phyloP scores from a whole-genome alignment of 2,888 invertebrate genomes.

The Hydrotaea diabolus region DNA sequence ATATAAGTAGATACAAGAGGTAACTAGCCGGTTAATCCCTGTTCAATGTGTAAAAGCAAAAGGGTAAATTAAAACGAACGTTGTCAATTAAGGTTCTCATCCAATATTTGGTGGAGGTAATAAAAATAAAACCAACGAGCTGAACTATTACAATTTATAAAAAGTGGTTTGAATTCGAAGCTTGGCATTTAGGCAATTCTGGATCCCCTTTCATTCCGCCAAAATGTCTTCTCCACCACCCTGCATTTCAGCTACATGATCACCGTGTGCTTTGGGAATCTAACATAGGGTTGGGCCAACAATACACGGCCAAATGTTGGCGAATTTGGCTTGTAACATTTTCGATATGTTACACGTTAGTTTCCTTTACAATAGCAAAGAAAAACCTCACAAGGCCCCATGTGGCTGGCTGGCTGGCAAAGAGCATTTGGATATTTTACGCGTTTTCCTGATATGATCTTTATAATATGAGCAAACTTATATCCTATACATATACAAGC shows the following conservation, averaged over 20 bases:
- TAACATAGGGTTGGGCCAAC: conserved; percentile 27
- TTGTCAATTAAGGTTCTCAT: too few species aligned
- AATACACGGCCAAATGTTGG: conserved; percentile 11
- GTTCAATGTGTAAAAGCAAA: too few species aligned
- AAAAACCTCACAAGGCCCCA: neutral
- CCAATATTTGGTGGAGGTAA: too few species aligned
- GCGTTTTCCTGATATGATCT: conserved; percentile 59
- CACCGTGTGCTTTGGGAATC: conserved; percentile 4
- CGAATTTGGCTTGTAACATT: neutral
- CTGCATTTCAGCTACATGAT: conserved; percentile 5
- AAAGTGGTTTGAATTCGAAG: too few species aligned
- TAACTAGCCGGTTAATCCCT: too few species aligned
- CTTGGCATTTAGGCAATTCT: too few species aligned
- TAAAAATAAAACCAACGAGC: too few species aligned
- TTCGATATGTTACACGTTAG: neutral
- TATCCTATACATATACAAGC: neutral
- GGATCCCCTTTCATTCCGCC: too few species aligned
- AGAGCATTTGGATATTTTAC: conserved; percentile 58
- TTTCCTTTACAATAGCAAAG: conserved; percentile 6
- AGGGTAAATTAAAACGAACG: too few species aligned
- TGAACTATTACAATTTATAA: too few species aligned
- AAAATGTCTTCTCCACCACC: neutral
- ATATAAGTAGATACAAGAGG: too few species aligned
- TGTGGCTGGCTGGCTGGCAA: neutral
- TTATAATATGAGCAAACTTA: conserved; percentile 3